phyloP scores from a whole-genome alignment of 2,797 vertebrate genomes.

The Darevskia mixta region DNA sequence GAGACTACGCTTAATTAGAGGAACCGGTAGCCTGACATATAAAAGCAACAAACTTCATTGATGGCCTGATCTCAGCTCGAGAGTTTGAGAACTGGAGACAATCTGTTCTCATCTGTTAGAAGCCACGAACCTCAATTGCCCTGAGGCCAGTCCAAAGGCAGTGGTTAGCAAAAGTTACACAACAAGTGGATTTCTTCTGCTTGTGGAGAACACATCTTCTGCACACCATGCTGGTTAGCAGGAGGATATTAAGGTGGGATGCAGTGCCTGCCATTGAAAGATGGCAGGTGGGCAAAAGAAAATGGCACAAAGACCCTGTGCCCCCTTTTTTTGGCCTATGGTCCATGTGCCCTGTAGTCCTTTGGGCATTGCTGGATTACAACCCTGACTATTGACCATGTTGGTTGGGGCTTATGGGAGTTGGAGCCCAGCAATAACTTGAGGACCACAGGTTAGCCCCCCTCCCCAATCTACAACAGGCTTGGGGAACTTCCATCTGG shows the following conservation, averaged over 20 bases:
- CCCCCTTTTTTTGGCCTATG: no score
- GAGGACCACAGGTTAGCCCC: no score
- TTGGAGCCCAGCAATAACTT: no score
- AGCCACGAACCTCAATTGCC: no score
- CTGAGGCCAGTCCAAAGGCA: background rate
- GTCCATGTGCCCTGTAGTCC: no score
- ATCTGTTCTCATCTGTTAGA: background rate
- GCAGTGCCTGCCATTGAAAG: background rate
- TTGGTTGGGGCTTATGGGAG: no score
- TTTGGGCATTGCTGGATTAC: no score
- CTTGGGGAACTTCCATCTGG: no score
- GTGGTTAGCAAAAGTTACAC: background rate
- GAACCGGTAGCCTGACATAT: conserved; percentile 27
- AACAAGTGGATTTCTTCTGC: background rate
- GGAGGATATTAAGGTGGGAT: background rate
- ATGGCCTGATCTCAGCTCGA: background rate
- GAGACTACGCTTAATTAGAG: conserved; percentile 11
- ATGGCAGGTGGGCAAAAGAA: background rate
- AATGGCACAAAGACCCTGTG: background rate
- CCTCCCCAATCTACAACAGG: no score
- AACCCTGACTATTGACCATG: no score
- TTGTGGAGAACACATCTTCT: background rate
- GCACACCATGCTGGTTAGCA: background rate
- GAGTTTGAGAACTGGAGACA: background rate
- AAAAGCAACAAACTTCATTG: background rate